Conservation (phyloP, 2,113 vertebrate genomes). For the Heloderma charlesbogerti region DNA sequence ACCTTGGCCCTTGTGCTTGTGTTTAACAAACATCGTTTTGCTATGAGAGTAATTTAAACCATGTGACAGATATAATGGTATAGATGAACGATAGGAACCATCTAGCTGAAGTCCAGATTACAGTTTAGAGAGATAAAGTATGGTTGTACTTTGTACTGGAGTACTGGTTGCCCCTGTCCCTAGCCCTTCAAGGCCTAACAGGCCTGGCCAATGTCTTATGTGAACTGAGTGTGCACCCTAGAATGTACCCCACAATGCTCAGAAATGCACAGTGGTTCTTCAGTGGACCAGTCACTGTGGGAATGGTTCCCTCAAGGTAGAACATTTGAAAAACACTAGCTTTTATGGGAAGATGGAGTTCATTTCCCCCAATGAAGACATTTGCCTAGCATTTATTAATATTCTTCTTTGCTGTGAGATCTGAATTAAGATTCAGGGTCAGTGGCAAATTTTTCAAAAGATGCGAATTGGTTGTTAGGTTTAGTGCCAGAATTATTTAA, state of each 20-base stretch:
- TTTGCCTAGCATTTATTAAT: neutral
- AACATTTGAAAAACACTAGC: neutral
- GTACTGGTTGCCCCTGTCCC: neutral
- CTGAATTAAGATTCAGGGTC: constrained; percentile 3
- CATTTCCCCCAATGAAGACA: neutral
- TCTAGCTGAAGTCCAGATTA: neutral
- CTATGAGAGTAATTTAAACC: neutral
- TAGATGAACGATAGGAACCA: neutral
- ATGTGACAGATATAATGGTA: too few species aligned
- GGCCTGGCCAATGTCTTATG: too few species aligned
- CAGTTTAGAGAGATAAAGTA: neutral
- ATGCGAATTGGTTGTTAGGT: constrained; percentile 20
- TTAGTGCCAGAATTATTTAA: constrained; percentile 23
- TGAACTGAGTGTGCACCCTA: neutral
- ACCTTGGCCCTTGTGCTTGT: neutral
- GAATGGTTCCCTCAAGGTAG: neutral
- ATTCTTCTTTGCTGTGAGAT: neutral
- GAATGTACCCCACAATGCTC: neutral
- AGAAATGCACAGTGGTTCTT: neutral
- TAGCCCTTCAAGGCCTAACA: neutral
- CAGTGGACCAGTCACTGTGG: neutral
- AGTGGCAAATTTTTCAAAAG: neutral
- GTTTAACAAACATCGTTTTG: neutral
- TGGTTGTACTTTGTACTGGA: neutral
- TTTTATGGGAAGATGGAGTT: neutral